phyloP scores from a whole-genome alignment of 2,797 vertebrate genomes.

The Microctenopoma steveboyesi region DNA sequence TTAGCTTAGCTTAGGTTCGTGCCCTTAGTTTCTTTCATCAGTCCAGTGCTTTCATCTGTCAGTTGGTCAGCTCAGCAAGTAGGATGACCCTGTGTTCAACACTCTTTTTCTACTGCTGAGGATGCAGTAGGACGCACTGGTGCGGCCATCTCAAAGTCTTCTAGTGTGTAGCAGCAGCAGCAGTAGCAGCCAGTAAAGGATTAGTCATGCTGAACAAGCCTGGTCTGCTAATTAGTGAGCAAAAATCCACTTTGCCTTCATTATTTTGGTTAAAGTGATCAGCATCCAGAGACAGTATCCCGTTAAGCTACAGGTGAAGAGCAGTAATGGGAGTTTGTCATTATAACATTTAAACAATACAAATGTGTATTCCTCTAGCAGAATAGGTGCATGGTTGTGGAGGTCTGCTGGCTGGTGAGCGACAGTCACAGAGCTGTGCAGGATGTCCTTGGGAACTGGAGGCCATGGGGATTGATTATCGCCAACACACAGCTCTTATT shows the following conservation, averaged over 20 bases:
- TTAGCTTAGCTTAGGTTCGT: not conserved
- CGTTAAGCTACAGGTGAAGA: constrained; percentile 6
- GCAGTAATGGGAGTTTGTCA: constrained; percentile 8
- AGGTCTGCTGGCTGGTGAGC: constrained; percentile 27
- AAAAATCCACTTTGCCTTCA: constrained; percentile 18
- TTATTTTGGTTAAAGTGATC: not conserved
- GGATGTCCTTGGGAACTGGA: constrained; percentile 69
- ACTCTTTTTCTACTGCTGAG: constrained; percentile 6
- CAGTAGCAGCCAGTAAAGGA: constrained; percentile 9
- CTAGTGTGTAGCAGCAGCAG: constrained; percentile 28
- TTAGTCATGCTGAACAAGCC: constrained; percentile 35
- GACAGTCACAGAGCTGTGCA: constrained; percentile 35
- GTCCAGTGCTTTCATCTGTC: constrained; percentile 1
- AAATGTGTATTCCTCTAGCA: not conserved
- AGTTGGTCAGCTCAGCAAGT: constrained; percentile 11
- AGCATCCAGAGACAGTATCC: not conserved
- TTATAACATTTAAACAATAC: constrained; percentile 6
- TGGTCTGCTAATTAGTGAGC: constrained; percentile 33
- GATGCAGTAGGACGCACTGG: not conserved
- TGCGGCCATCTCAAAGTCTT: constrained; percentile 22
- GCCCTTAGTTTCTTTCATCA: constrained; percentile 14
- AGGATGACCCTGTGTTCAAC: constrained; percentile 1
- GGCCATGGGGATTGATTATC: constrained; percentile 53
- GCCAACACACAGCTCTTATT: constrained; percentile 51
- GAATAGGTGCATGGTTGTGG: constrained; percentile 23